Conservation (phyloP, 2,113 vertebrate genomes). For the Colaptes auratus region DNA sequence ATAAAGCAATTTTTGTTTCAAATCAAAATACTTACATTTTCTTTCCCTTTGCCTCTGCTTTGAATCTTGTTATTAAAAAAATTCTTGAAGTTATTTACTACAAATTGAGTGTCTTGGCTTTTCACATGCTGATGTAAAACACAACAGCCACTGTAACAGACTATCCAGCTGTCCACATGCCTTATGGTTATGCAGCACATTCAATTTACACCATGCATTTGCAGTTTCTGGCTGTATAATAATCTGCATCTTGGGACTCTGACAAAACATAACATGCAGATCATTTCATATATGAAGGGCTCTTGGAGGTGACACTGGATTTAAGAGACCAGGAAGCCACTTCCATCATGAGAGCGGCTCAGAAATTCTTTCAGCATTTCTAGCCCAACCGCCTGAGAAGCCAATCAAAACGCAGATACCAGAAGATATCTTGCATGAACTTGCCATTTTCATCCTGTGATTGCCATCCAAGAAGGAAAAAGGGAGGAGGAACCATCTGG, state of each 20-base stretch:
- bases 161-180: not conserved
- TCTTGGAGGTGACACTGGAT: not conserved
- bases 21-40: not conserved
- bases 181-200: not conserved
- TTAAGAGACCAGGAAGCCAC: not conserved
- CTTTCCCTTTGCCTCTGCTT: not conserved
- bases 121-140: not conserved
- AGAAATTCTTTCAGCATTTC: not conserved
- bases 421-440: not conserved
- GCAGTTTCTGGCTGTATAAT: not conserved
- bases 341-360: not conserved
- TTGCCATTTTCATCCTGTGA: not conserved
- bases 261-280: not conserved
- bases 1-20: not conserved
- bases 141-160: not conserved
- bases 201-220: rapidly evolving
- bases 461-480: not conserved
- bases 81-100: not conserved
- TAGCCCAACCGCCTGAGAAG: not conserved
- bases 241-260: not conserved
- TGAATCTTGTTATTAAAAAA: not conserved
- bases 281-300: not conserved
- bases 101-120: rapidly evolving
- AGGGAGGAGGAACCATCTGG: not conserved
- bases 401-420: not conserved